phyloP scores from a whole-genome alignment of 1,140 invertebrate species.

The Drosophila littoralis region DNA sequence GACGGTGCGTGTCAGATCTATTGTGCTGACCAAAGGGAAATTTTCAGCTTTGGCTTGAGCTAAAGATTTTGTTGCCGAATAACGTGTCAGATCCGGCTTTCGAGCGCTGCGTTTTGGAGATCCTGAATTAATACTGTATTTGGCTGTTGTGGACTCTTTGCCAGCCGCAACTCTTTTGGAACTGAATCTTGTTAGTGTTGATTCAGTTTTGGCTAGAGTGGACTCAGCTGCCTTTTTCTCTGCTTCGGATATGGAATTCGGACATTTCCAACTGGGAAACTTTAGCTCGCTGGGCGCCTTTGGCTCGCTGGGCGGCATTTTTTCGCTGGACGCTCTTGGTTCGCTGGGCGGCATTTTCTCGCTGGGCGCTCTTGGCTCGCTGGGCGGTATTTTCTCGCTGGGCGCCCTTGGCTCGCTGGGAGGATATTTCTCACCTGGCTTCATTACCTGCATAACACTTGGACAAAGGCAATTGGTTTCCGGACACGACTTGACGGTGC shows the following conservation, averaged over 20 bases:
- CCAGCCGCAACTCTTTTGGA: not conserved
- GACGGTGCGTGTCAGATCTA: not conserved
- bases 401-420: not conserved
- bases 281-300: too few species aligned
- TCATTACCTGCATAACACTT: not conserved
- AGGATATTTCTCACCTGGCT: not conserved
- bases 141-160: not conserved
- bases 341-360: too few species aligned
- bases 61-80: constrained; percentile 17
- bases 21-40: not conserved
- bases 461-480: not conserved
- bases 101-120: not conserved
- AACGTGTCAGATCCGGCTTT: not conserved
- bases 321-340: too few species aligned
- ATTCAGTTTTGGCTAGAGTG: too few species aligned
- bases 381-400: not conserved
- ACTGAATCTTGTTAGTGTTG: too few species aligned
- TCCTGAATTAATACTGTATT: not conserved
- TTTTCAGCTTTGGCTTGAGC: not conserved
- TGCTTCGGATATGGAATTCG: too few species aligned
- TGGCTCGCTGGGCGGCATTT: too few species aligned
- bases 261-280: too few species aligned
- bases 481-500: not conserved
- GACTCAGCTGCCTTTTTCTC: too few species aligned
- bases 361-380: too few species aligned